These are phyloP conservation scores for Pseudochirops cupreus DNA, from an alignment of 2,797 vertebrate species.

Conservation along the genomic window DNA sequence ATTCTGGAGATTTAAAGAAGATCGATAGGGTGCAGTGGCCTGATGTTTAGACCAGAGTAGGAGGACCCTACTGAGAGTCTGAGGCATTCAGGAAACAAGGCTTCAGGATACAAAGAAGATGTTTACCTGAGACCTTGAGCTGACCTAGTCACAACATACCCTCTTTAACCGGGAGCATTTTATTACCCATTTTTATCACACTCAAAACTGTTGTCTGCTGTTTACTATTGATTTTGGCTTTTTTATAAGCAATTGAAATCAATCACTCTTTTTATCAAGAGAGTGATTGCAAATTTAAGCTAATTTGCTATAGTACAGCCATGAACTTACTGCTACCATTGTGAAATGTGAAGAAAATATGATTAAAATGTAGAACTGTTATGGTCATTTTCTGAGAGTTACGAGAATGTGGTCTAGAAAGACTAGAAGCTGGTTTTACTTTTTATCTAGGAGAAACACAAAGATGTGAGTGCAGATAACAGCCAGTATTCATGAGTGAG, in stretches of 20 bases:
- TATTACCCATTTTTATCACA: constrained; percentile 69
- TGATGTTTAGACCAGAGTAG: constrained; percentile 73
- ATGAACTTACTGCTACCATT: constrained; percentile 40
- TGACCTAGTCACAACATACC: constrained; percentile 78
- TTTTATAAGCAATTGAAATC: constrained; percentile 69
- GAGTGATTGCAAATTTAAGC: constrained; percentile 46
- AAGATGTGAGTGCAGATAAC: constrained; percentile 10
- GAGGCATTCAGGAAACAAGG: constrained; percentile 66
- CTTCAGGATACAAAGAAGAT: constrained; percentile 82
- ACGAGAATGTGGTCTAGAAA: constrained; percentile 31
- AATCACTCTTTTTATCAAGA: constrained; percentile 58
- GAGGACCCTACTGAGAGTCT: constrained; percentile 80
- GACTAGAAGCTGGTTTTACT: constrained; percentile 32
- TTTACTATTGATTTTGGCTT: constrained; percentile 64
- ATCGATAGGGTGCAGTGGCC: constrained; percentile 90
- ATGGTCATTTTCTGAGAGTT: constrained; percentile 16
- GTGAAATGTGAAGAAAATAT: constrained; percentile 52
- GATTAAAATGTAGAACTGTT: constrained; percentile 32
- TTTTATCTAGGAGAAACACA: constrained; percentile 32
- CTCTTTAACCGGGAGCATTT: constrained; percentile 72
- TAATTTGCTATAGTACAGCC: constrained; percentile 56
- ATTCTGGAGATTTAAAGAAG: constrained; percentile 88
- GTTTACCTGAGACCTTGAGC: constrained; percentile 83
- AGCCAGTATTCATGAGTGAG: constrained; percentile 7
- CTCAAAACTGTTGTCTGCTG: constrained; percentile 65